These are phyloP conservation scores for Tenthredo livida DNA, from an alignment of 2,888 invertebrate genomes.

Conservation along the genomic window DNA sequence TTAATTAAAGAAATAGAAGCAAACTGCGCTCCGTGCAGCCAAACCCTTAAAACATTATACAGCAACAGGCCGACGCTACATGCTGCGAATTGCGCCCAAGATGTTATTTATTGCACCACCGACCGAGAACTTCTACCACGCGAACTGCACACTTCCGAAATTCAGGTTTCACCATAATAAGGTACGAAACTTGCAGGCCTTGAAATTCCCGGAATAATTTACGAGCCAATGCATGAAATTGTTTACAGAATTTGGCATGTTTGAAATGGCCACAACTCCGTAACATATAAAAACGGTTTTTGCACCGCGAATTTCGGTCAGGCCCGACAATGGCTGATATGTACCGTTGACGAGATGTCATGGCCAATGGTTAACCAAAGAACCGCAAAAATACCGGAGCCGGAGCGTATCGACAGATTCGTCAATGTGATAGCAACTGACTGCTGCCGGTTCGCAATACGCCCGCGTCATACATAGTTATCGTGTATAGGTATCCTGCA, in stretches of 20 bases:
- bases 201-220: background rate
- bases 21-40: slow-evolving; percentile 42
- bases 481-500: slow-evolving; percentile 12
- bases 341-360: slow-evolving; percentile 42
- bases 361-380: slow-evolving; percentile 45
- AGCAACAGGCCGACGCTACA: slow-evolving; percentile 46
- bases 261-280: background rate
- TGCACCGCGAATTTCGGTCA: background rate
- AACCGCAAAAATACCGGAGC: slow-evolving; percentile 45
- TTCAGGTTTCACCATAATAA: background rate
- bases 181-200: background rate
- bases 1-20: slow-evolving; percentile 51
- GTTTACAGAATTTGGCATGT: background rate
- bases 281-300: slow-evolving; percentile 4
- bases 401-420: slow-evolving; percentile 45
- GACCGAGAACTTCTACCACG: slow-evolving; percentile 1
- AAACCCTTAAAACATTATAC: slow-evolving; percentile 47
- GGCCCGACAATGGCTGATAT: background rate
- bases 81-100: slow-evolving; percentile 43
- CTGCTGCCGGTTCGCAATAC: slow-evolving; percentile 17
- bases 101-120: slow-evolving; percentile 46
- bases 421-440: slow-evolving; percentile 42
- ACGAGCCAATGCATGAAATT: background rate
- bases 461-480: slow-evolving; percentile 18
- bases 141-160: background rate